A percentile compares a stretch with the other conserved stretches of the same genome.
Conservation (phyloP, 2,113 vertebrate species). For the Phyllostomus hastatus region DNA sequence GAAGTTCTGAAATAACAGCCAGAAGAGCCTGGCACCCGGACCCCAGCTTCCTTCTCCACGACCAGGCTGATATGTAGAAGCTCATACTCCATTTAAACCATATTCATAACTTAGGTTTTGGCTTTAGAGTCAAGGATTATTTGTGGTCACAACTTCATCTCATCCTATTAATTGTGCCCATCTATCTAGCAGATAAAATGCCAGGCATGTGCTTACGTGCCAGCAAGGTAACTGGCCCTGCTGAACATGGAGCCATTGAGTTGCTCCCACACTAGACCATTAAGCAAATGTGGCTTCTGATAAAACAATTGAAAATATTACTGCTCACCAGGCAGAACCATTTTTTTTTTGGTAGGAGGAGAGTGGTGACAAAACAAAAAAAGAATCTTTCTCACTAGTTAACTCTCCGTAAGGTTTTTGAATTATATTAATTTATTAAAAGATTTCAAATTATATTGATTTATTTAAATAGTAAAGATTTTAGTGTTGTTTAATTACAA, state of each 20-base stretch:
- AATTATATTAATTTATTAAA: neutral
- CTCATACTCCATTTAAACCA: neutral
- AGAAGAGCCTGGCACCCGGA: neutral
- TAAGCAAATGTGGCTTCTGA: neutral
- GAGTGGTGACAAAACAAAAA: neutral
- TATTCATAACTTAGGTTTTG: neutral
- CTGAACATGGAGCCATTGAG: neutral
- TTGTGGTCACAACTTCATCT: neutral
- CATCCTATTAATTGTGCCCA: neutral
- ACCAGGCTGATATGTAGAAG: neutral
- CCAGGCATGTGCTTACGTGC: neutral
- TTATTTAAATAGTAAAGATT: slow-evolving; percentile 5
- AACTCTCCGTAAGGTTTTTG: neutral
- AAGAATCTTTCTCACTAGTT: neutral
- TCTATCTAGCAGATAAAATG: neutral
- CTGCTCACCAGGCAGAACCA: neutral
- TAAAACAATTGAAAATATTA: neutral
- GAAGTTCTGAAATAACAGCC: neutral
- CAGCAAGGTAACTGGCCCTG: neutral
- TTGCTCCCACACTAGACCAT: neutral
- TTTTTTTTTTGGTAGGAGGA: neutral
- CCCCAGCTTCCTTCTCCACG: neutral
- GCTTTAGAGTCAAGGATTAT: neutral
- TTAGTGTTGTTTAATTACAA: neutral
- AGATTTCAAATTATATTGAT: neutral